phyloP scores from a whole-genome alignment of 2,888 invertebrate species.

The Electrophaes corylata region DNA sequence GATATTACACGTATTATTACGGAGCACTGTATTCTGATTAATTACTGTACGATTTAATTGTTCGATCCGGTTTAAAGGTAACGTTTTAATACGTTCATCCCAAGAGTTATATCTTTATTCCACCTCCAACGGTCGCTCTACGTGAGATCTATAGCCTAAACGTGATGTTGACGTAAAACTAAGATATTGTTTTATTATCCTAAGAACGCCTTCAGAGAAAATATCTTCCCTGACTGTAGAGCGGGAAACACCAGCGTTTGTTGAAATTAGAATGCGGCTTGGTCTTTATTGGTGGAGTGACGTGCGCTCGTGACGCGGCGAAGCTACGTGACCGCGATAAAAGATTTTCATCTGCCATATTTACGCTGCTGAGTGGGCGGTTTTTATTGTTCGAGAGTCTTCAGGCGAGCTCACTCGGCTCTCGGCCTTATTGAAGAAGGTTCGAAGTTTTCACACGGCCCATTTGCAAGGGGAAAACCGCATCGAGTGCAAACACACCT shows the following conservation, averaged over 20 bases:
- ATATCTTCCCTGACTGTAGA: constrained; percentile 61
- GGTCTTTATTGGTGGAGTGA: constrained; percentile 79
- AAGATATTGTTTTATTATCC: constrained; percentile 67
- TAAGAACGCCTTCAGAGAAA: constrained; percentile 59
- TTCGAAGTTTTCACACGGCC: constrained; percentile 78
- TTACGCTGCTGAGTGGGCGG: constrained; percentile 82
- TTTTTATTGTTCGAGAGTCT: constrained; percentile 81
- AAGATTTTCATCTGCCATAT: constrained; percentile 84
- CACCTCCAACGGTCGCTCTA: constrained; percentile 48
- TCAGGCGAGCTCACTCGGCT: constrained; percentile 62
- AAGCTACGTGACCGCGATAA: constrained; percentile 83
- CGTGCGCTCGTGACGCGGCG: constrained; percentile 80
- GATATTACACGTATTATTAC: constrained; percentile 80
- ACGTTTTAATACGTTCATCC: constrained; percentile 70
- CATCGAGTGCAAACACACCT: constrained; percentile 43
- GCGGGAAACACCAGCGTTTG: constrained; percentile 77
- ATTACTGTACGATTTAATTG: constrained; percentile 73
- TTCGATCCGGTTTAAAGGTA: constrained; percentile 68
- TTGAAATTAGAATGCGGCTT: constrained; percentile 81
- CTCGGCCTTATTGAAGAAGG: constrained; percentile 48
- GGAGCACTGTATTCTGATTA: constrained; percentile 74
- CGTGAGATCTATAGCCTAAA: constrained; percentile 52
- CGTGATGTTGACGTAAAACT: constrained; percentile 70
- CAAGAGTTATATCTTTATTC: constrained; percentile 72
- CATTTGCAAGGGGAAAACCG: constrained; percentile 64